phyloP scores from a whole-genome alignment of 2,888 invertebrate genomes.

The Apodemia hepburni region DNA sequence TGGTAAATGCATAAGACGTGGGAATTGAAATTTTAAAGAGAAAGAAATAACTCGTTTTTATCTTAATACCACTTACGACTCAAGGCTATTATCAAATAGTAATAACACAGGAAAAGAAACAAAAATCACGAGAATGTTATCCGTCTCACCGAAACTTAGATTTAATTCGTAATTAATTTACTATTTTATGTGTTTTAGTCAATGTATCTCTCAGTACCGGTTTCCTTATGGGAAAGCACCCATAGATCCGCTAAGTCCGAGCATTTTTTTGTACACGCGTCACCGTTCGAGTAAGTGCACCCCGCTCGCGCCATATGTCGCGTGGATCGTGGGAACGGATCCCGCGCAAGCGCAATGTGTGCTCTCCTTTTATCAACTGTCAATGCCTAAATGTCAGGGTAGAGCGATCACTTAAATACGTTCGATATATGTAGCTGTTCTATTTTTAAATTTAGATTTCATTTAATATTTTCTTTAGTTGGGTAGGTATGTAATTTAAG shows the following conservation, averaged over 20 bases:
- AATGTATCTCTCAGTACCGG: slow-evolving; percentile 17
- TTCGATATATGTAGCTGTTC: not conserved
- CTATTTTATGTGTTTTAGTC: slow-evolving; percentile 10
- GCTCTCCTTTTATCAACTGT: slow-evolving; percentile 58
- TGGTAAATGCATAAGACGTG: too few relatives aligned
- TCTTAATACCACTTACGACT: not conserved
- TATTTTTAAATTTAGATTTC: slow-evolving; percentile 11
- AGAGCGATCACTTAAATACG: slow-evolving; percentile 17
- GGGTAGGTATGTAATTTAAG: too few relatives aligned
- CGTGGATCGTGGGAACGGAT: slow-evolving; percentile 74
- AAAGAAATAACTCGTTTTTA: not conserved
- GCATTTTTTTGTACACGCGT: slow-evolving; percentile 69
- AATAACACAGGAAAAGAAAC: not conserved
- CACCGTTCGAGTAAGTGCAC: slow-evolving; percentile 66
- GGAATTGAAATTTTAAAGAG: not conserved
- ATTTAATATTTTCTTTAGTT: not conserved
- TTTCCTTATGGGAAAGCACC: slow-evolving; percentile 51
- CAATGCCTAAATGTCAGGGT: slow-evolving; percentile 38
- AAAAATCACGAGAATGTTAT: not conserved
- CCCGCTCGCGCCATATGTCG: slow-evolving; percentile 76
- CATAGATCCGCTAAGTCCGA: slow-evolving; percentile 72
- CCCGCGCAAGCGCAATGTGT: slow-evolving; percentile 66
- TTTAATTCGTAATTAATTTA: slow-evolving; percentile 23
- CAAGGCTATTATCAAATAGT: slow-evolving; percentile 15
- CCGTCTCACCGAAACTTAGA: slow-evolving; percentile 20